Base-by-base conservation (phyloP, 2,888 invertebrate genomes). In the Odontothrips loti region DNA sequence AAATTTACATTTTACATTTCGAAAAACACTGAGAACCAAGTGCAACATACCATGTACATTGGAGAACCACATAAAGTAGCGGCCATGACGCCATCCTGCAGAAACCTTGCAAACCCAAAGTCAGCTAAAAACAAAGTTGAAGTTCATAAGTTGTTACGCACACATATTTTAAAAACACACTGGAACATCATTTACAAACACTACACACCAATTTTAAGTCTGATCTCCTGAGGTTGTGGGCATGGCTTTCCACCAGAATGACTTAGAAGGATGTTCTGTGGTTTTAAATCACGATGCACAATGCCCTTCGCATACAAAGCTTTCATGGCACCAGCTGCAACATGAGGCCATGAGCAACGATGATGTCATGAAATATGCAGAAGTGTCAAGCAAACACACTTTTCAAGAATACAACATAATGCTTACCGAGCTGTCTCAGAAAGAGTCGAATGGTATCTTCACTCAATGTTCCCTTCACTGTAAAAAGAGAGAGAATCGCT, bases 31-130 rank as follows among this genome's bases (percentile, higher is more conserved):
- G 79, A 23, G 9, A 75, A 47, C 12, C 47, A 82, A 17, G 63
- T 78, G 58, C 75, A 43, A 82, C 86, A 90, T 89, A 96, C 97
- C 99, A 99, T 99, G 87, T 99, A 99, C 99, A 99, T 99, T 20
- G 99, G 99, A 80, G 99, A 99, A 79, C 99, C 99, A 88, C 99
- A 99, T 78, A 99, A 90, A 51, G 99, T 99, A 83, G 98, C 99
- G 81, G 99, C 99, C 99, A 99, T 99, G 81, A 97, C 98, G 83
- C 99, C 99, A 87, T 99, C 99, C 89, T 96, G 95, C 79, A 99
- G 91, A 89, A 99, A 99, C 87, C 99, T 91, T 81, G 99, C 99
- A 89, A 99, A 99, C 80, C 99, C 99, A 90, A 99, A 99, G 90
- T 99, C 99, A 86, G 98, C 98, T 95, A 88, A 82, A 89, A 88